These are phyloP conservation scores for Arctocebus calabarensis DNA, from an alignment of 2,797 vertebrate genomes.

Conservation along the genomic window DNA sequence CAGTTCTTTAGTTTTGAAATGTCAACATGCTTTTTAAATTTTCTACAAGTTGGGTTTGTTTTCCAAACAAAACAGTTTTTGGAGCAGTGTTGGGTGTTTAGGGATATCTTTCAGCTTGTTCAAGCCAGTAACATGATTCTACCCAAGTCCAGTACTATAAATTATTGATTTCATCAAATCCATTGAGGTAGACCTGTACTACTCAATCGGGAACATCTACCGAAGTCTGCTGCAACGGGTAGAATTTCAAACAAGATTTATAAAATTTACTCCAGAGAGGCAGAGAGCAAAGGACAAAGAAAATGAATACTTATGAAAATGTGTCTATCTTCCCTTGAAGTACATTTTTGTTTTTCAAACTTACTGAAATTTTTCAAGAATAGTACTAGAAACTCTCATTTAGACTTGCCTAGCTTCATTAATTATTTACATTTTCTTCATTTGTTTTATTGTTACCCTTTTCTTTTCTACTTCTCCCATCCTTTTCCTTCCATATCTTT, in stretches of 20 bases:
- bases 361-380: neutral
- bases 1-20: slow-evolving; percentile 23
- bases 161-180: slow-evolving; percentile 43
- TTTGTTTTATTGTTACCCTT: neutral
- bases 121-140: neutral
- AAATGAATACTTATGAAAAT: neutral
- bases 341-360: neutral
- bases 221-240: neutral
- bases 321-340: neutral
- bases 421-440: neutral
- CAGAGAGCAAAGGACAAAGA: neutral
- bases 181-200: neutral
- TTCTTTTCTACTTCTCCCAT: neutral
- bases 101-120: slow-evolving; percentile 19
- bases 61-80: slow-evolving; percentile 58
- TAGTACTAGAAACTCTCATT: neutral
- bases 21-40: neutral
- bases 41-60: neutral
- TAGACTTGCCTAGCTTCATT: neutral
- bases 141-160: neutral
- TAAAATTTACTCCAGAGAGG: neutral
- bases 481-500: neutral
- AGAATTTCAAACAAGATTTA: neutral
- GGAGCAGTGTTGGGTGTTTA: neutral
- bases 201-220: neutral